A percentile compares a stretch with the other conserved stretches of the same genome.
phyloP scores from a whole-genome alignment of 2,113 vertebrate species.

The Hipposideros armiger region DNA sequence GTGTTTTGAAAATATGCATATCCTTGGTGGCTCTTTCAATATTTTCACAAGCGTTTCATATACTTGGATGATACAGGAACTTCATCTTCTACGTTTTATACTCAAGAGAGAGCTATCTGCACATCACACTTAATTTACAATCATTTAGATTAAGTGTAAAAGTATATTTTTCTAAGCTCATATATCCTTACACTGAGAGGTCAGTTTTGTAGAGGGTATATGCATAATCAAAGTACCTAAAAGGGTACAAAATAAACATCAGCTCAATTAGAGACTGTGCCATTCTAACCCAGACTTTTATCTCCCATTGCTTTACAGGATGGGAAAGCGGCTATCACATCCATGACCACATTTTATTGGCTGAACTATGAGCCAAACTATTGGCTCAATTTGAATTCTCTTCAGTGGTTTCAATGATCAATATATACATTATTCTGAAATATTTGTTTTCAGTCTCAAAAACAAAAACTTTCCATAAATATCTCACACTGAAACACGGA shows the following conservation, averaged over 20 bases:
- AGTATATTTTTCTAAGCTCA: background rate
- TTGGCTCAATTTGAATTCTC: background rate
- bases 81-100: background rate
- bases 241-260: background rate
- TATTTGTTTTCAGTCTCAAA: conserved; percentile 15
- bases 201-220: background rate
- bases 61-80: background rate
- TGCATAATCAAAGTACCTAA: background rate
- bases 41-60: background rate
- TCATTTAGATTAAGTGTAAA: background rate
- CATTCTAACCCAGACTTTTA: background rate
- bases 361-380: background rate
- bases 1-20: conserved; percentile 36
- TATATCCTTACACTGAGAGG: background rate
- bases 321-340: background rate
- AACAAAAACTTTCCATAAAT: conserved; percentile 1
- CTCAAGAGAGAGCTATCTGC: background rate
- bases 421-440: background rate
- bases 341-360: background rate
- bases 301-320: background rate
- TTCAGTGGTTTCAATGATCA: background rate
- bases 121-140: conserved; percentile 33
- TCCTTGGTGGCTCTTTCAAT: background rate
- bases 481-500: background rate
- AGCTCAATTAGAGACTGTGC: background rate